phyloP scores from a whole-genome alignment of 1,140 invertebrate species.

The Ectropis grisescens region DNA sequence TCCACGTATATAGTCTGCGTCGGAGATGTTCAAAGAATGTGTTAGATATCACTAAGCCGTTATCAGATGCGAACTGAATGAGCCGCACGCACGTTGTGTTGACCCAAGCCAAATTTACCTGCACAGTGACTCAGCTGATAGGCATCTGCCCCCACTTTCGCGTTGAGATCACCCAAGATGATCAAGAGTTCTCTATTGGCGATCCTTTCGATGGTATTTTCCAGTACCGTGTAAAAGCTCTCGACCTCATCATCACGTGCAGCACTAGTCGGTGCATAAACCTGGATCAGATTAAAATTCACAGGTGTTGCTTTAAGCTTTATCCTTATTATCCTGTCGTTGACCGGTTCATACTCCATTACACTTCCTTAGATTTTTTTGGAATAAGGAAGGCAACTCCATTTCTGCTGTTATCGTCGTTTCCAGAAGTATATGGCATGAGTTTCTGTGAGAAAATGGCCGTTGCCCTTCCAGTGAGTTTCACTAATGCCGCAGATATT shows the following conservation, averaged over 20 bases:
- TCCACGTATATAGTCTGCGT: conserved; percentile 15
- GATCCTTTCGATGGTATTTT: no score
- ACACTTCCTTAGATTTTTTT: not conserved
- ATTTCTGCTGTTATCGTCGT: conserved; percentile 4
- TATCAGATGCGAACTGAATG: conserved; percentile 14
- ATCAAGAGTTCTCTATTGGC: conserved; percentile 12
- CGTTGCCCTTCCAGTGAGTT: conserved; percentile 12
- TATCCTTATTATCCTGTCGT: no score
- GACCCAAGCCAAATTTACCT: conserved; percentile 12
- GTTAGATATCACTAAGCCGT: conserved; percentile 15
- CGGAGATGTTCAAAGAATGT: conserved; percentile 6
- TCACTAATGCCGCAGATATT: conserved; percentile 15
- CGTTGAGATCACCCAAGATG: conserved; percentile 15
- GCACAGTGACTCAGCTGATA: conserved; percentile 1
- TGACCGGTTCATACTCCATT: no score
- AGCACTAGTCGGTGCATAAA: conserved; percentile 7
- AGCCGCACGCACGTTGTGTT: conserved; percentile 16
- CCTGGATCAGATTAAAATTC: conserved; percentile 7
- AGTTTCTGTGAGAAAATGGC: conserved; percentile 9
- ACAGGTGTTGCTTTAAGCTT: no score
- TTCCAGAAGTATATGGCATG: conserved; percentile 8
- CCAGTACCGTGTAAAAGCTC: no score
- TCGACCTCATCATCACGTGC: conserved; percentile 4
- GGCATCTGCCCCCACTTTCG: no score
- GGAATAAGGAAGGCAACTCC: conserved; percentile 10